Evolutionary conservation across 2,113 vertebrate species (phyloP).

Genomic region (Tyto alba): DNA sequence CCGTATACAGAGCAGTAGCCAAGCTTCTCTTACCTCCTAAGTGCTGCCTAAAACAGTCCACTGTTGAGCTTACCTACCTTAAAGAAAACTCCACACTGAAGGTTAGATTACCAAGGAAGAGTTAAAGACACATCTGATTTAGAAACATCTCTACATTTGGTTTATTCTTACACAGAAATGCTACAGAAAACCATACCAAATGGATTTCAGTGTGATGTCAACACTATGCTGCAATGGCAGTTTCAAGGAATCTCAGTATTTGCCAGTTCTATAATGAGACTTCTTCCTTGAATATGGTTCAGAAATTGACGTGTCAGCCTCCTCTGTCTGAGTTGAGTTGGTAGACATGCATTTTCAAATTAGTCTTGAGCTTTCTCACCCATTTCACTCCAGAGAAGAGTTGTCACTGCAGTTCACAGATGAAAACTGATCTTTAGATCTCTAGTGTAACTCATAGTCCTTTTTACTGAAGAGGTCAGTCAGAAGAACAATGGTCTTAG

Average conservation of each 20-base stretch:
- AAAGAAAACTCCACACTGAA: not conserved
- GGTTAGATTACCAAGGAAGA: not conserved
- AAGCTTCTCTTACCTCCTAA: not conserved
- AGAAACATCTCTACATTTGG: not conserved
- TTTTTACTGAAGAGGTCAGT: not conserved
- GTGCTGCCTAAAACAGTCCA: not conserved
- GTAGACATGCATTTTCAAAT: not conserved
- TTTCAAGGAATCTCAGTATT: not conserved
- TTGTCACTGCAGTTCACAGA: not conserved
- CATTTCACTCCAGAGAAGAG: not conserved
- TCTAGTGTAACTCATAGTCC: not conserved
- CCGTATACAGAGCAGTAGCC: not conserved
- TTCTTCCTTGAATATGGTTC: not conserved
- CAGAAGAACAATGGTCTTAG: not conserved
- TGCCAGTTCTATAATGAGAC: not conserved
- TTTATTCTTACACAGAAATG: not conserved
- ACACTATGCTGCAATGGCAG: not conserved
- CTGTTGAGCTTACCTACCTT: not conserved
- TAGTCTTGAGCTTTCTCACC: not conserved
- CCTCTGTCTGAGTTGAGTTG: not conserved
- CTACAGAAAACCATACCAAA: not conserved
- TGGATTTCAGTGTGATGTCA: rapidly evolving
- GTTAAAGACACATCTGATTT: not conserved
- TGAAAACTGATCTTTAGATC: not conserved
- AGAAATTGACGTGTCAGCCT: not conserved